Base-by-base conservation (phyloP, 2,888 invertebrate species). In the Leptopterna dolabrata region DNA sequence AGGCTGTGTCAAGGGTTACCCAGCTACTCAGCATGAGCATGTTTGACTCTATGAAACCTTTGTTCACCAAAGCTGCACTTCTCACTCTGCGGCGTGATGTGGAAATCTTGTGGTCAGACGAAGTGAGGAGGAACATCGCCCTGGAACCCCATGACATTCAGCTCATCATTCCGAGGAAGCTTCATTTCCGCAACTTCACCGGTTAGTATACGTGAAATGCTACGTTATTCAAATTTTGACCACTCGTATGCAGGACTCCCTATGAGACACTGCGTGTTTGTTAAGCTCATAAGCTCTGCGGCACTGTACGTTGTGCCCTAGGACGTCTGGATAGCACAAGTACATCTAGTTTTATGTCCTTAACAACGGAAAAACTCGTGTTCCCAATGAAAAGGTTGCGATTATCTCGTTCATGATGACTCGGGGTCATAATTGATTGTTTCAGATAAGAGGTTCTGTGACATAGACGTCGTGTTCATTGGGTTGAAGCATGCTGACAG, bases 101-200 rank as follows among this genome's bases (percentile, higher is more conserved):
- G 14, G 89, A 89, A 76, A 73, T 89, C 51, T 45, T 89, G n/a
- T 89, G 89, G 89, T 81, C 88, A 19, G 88, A 89, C 71, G 89
- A 89, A 81, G 88, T 89, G 14, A 41, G 85, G 47, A 43, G 88
- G n/a, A 87, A 89, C 76, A 89, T 89, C 27, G 87, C 82, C 7
- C 47, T 89, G 14, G 85, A 86, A n/a, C 89, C 89, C 27, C 87
- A 88, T 43, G 89, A 89, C 51, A 87, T 89, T 27, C 89, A 89
- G 19, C 86, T 89, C 16, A 87, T 89, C n/a, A 88, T 89, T 47
- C 89, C 89, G 6, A 87, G 87, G 27, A 89, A 88, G 73, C 30
- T 89, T 0, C 86, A 89, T 78, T 88, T 89, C 36, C 84, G 89
- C 30, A 47, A 88, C 80, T 43, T 86, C 51, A 43, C 30, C 9